Evolutionary conservation across 2,797 vertebrate genomes (phyloP).

Genomic region (Mormyrops boulengeri): DNA sequence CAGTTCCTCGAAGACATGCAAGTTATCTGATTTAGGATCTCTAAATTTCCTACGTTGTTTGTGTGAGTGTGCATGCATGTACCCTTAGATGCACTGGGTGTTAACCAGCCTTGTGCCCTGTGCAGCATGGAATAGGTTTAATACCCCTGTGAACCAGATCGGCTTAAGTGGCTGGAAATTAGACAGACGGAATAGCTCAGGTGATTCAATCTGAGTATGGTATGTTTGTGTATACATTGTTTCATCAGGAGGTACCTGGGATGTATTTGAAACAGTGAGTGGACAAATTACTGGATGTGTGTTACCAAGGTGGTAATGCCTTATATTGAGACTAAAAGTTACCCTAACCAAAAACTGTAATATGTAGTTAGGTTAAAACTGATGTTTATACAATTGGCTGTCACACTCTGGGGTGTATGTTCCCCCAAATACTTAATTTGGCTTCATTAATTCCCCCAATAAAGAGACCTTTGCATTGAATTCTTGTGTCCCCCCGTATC

Average conservation of each 20-base stretch:
- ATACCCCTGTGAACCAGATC: background rate
- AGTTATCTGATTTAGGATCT: background rate
- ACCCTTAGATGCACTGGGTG: background rate
- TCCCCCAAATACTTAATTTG: background rate
- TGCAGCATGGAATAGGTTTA: background rate
- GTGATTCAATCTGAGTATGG: background rate
- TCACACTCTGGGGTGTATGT: background rate
- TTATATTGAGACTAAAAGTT: background rate
- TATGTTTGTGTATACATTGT: background rate
- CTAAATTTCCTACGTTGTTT: background rate
- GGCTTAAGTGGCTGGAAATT: background rate
- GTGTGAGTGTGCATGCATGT: background rate
- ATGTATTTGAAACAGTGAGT: background rate
- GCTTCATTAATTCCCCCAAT: background rate
- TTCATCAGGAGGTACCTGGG: background rate
- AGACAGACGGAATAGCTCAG: background rate
- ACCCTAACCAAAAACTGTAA: background rate
- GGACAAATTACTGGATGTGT: background rate
- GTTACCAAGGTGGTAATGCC: background rate
- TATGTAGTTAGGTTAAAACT: background rate
- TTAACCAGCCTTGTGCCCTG: background rate
- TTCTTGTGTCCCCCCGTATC: background rate
- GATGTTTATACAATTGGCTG: background rate
- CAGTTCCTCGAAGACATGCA: background rate
- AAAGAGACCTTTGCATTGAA: background rate